phyloP scores from a whole-genome alignment of 2,797 vertebrate genomes.

The Chaunax sp. region DNA sequence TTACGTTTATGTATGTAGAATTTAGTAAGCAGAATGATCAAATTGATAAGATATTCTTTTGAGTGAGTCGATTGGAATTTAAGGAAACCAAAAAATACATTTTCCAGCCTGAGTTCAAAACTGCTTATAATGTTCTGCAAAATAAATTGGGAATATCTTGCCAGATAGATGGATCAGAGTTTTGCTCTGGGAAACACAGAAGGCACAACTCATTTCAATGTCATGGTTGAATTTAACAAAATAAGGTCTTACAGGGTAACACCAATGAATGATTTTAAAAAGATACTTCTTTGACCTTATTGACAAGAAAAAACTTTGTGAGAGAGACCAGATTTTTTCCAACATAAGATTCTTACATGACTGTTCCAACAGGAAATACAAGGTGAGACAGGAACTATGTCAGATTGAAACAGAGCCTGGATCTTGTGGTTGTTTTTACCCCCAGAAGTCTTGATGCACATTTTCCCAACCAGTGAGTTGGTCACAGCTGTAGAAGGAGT shows the following conservation, averaged over 20 bases:
- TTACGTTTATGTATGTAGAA: too few species aligned
- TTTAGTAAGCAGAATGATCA: too few species aligned
- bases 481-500: background rate
- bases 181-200: background rate
- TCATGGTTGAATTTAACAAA: too few species aligned
- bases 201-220: background rate
- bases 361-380: background rate
- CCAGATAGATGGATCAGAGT: background rate
- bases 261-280: background rate
- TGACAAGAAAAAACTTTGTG: background rate
- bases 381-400: background rate
- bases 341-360: background rate
- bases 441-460: background rate
- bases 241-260: background rate
- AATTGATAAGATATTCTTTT: background rate
- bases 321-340: background rate
- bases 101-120: background rate
- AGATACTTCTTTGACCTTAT: background rate
- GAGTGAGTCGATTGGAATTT: background rate
- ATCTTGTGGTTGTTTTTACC: background rate
- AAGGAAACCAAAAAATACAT: background rate
- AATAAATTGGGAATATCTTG: conserved; percentile 1
- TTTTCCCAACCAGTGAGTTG: background rate
- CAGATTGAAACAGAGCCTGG: background rate
- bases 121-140: too few species aligned